Evolutionary conservation across 2,888 invertebrate species (phyloP), one percentile per base, ranked within the genome.

Genomic region (Rugalucina vietnamica): DNA sequence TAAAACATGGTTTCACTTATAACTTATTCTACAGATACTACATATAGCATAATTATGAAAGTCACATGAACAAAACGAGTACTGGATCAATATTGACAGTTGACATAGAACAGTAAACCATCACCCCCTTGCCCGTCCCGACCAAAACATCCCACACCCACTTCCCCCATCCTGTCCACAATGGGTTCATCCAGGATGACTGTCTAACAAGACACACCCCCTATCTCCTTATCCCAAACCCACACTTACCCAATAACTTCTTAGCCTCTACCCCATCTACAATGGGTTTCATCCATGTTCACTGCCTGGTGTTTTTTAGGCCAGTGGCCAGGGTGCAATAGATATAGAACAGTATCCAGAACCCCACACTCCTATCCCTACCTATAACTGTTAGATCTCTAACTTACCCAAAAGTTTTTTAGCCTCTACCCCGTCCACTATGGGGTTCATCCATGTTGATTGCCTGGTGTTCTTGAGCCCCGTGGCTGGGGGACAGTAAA

Each of bases 371-470:
- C 50, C 50, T 18, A 49, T 14, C n/a, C 50, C 50, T n/a, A 18
- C 50, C 50, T n/a, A 14, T 49, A 49, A 49, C 14, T 49, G n/a
- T 49, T 18, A 54, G 43, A 14, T 4, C 21, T 14, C 12, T 57
- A 71, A 57, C 21, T 75, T 76, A 94, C 94, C 94, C 79, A 93
- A 88, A 4, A 94, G 84, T 86, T 93, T 93, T 49, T 91, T 88
- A 3, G 94, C 94, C 84, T 95, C 95, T 60, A 93, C 91, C 4
- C 94, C 95, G 84, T 93, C 93, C 29, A 95, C 92, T 54, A 95
- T 94, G 0, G 95, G 95, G 79, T 92, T 94, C 90, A 94, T 91
- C 95, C 95, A 95, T 4, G 94, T 94, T 27, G 94, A 94, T 82
- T 91, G 91, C 43, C 95, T 88, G 0, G 87, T 90, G 54, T 90